Conservation (phyloP, 2,888 invertebrate species). For the Eupithecia insigniata region DNA sequence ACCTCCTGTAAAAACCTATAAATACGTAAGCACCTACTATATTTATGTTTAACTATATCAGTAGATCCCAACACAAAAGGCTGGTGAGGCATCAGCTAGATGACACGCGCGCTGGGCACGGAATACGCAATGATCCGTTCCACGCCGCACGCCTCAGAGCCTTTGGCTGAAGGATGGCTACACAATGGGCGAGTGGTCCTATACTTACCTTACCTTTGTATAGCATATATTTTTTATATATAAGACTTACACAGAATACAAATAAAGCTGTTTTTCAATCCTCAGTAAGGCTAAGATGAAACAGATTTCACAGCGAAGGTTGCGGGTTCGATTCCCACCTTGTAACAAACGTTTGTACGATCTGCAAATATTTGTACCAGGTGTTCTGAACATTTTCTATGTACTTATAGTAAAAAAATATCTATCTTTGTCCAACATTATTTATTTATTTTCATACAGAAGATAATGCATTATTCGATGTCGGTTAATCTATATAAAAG, state of each 20-base stretch:
- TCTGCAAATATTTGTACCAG: too few relatives aligned
- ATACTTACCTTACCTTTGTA: background rate
- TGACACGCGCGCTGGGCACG: constrained; percentile 61
- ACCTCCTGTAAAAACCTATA: too few relatives aligned
- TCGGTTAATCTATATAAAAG: background rate
- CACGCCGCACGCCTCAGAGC: constrained; percentile 43
- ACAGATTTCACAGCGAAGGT: too few relatives aligned
- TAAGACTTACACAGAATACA: too few relatives aligned
- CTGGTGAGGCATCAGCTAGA: constrained; percentile 17
- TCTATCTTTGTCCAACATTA: too few relatives aligned
- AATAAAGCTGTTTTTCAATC: too few relatives aligned
- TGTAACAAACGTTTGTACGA: too few relatives aligned
- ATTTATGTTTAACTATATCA: background rate
- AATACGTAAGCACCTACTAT: background rate
- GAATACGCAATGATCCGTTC: constrained; percentile 64
- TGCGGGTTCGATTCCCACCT: too few relatives aligned
- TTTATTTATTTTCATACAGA: background rate
- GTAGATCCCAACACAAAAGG: constrained; percentile 23
- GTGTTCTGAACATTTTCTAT: too few relatives aligned
- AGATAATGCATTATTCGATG: background rate
- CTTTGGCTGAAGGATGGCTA: constrained; percentile 10
- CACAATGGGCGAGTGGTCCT: background rate
- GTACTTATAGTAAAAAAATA: too few relatives aligned
- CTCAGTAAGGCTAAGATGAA: too few relatives aligned
- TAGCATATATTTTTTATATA: too few relatives aligned